Evolutionary conservation across 2,113 vertebrate genomes (phyloP).

Genomic region (Trogon surrucura): DNA sequence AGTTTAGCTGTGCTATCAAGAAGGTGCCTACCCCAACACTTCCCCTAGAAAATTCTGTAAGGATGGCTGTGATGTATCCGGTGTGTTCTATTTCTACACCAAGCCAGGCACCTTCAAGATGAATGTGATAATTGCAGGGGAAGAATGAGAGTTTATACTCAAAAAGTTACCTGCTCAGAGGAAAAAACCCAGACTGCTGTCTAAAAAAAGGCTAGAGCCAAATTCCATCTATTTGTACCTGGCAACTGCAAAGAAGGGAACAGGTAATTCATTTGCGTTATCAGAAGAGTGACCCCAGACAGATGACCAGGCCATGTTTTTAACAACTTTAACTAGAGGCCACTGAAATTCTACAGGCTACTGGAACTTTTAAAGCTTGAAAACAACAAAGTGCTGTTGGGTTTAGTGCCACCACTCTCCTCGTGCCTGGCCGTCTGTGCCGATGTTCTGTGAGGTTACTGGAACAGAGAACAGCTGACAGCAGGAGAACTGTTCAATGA

Average conservation of each 20-base stretch:
- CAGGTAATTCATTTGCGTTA: neutral
- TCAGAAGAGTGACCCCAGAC: neutral
- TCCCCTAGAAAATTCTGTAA: neutral
- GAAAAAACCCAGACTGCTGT: neutral
- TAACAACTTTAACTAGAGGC: neutral
- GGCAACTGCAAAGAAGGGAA: neutral
- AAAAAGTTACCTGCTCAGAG: neutral
- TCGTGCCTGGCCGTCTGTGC: neutral
- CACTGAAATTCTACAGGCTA: neutral
- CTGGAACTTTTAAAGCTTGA: neutral
- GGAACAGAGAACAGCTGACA: neutral
- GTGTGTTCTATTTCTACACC: neutral
- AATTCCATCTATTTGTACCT: neutral
- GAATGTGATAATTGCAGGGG: neutral
- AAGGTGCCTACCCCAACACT: neutral
- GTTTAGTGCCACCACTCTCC: neutral
- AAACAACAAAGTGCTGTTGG: neutral
- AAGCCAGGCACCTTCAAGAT: neutral
- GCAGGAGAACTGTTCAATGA: neutral
- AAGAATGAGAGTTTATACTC: neutral
- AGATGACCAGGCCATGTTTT: neutral
- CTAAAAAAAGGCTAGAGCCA: neutral
- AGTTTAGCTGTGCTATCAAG: neutral
- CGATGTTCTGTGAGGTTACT: neutral
- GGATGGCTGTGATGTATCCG: neutral